Base-by-base conservation (phyloP, 2,797 vertebrate genomes). In the Uromys caudimaculatus region DNA sequence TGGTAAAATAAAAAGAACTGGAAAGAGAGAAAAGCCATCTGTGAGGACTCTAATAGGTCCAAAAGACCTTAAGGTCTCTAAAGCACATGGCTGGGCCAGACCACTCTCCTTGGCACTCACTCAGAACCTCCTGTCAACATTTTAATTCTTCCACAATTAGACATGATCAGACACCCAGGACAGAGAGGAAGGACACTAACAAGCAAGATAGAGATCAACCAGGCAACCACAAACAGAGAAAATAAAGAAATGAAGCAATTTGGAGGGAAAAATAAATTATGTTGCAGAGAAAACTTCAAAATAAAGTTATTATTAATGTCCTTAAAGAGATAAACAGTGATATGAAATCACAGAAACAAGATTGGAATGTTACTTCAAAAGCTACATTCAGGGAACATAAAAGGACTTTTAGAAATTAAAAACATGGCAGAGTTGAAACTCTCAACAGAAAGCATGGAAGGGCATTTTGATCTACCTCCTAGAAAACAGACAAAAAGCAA, bases 321-420 rank as follows among this genome's bases (percentile, higher is more conserved):
- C 50, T 92, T 79, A 90, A 87, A 90, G 92, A 91, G n/a, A 87
- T 56, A 78, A 84, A 16, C n/a, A 50, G 21, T 86, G 64, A 78
- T 76, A 44, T 21, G 54, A 67, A 93, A 81, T 90, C 79, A 24
- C 44, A 92, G 69, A 93, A 90, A 91, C 62, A 90, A 91, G 60
- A 9, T 87, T 38, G 79, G 78, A 95, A 94, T 89, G 35, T 29
- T 75, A 50, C 91, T 91, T 91, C 81, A 85, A 87, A 71, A 85
- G 62, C 13, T 16, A 21, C 2, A 64, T 77, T 89, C 44, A 89
- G 58, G 79, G 62, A 93, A 93, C 35, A 81, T 58, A 67, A 92
- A 92, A 78, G 38, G 93, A 32, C 44, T 44, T 56, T 93, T 89
- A 88, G 41, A 91, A 91, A 93, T 90, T 79, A 69, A 89, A 96